A percentile compares a stretch with the other conserved stretches of the same genome.
Evolutionary conservation across 2,797 vertebrate genomes (phyloP).

Genomic region (Clarias platycephalus): DNA sequence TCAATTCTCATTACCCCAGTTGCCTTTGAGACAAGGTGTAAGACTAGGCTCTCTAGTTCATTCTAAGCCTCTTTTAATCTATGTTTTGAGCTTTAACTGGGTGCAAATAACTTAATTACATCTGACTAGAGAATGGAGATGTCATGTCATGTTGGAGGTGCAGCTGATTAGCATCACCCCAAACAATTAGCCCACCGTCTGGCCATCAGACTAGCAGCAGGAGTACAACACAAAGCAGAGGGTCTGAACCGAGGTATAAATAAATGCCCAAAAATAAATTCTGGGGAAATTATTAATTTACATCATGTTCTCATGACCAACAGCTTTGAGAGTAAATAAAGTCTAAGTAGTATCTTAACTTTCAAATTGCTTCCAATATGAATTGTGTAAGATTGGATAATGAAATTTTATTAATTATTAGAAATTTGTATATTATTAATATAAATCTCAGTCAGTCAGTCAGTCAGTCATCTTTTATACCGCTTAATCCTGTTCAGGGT

Average conservation of each 20-base stretch:
- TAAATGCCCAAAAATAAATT: not conserved
- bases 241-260: not conserved
- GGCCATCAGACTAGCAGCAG: conserved; percentile 42
- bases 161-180: conserved; percentile 63
- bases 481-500: too few species aligned
- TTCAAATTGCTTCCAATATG: not conserved
- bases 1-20: conserved; percentile 11
- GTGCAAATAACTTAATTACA: conserved; percentile 63
- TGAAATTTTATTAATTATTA: not conserved
- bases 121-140: conserved; percentile 44
- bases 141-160: conserved; percentile 52
- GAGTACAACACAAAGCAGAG: conserved; percentile 10
- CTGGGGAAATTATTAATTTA: not conserved
- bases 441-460: too few species aligned
- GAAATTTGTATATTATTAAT: not conserved
- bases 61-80: conserved; percentile 58
- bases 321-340: not conserved
- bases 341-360: not conserved
- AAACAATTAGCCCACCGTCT: conserved; percentile 45
- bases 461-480: too few species aligned
- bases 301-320: not conserved
- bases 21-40: not conserved
- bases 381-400: not conserved
- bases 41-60: too few species aligned
- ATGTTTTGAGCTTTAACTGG: conserved; percentile 49